Evolutionary conservation across 2,888 invertebrate species (phyloP).

Genomic region (Schizaphis graminum): DNA sequence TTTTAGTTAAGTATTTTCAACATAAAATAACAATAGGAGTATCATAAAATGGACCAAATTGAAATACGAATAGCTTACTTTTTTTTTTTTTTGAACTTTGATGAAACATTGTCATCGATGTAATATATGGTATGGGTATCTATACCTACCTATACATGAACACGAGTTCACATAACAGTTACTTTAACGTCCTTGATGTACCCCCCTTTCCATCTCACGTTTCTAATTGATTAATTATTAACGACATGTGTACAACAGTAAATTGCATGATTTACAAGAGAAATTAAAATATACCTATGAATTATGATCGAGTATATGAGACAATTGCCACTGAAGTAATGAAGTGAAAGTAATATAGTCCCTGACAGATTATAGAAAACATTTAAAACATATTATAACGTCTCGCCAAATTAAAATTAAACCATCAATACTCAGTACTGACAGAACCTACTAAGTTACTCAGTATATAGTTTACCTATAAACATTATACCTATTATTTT

Average conservation of each 20-base stretch:
- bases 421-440: neutral
- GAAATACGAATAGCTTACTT: neutral
- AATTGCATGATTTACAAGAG: conserved; percentile 27
- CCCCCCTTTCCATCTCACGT: conserved; percentile 34
- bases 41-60: neutral
- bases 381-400: neutral
- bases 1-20: neutral
- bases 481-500: neutral
- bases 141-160: neutral
- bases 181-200: conserved; percentile 45
- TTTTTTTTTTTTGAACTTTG: neutral
- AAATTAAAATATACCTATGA: conserved; percentile 50
- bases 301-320: neutral
- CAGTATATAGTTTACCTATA: neutral
- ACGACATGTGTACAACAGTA: conserved; percentile 10
- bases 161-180: neutral
- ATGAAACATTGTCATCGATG: neutral
- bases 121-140: neutral
- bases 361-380: conserved; percentile 13
- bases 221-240: conserved; percentile 53
- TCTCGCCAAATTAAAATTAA: neutral
- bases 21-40: neutral
- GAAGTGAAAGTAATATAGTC: conserved; percentile 47
- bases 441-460: neutral
- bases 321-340: conserved; percentile 31